Conservation (phyloP, 1,140 invertebrate genomes). For the Grapholita molesta region DNA sequence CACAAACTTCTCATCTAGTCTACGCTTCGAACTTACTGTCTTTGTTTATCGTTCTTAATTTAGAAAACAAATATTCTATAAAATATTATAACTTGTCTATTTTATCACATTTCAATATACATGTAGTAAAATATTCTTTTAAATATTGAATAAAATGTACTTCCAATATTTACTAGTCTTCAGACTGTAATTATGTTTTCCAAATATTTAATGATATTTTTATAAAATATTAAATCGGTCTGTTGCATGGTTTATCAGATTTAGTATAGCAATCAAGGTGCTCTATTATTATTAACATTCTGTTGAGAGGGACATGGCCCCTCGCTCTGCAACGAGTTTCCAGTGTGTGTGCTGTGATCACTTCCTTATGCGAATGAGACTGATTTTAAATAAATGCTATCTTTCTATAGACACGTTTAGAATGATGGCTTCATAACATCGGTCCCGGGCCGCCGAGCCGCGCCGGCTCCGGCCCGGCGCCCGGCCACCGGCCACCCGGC, state of each 20-base stretch:
- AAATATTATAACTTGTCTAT: conserved; percentile 24
- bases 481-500: not conserved
- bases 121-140: conserved; percentile 30
- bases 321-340: conserved; percentile 73
- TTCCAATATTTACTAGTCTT: conserved; percentile 48
- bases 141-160: conserved; percentile 45
- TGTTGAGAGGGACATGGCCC: conserved; percentile 66
- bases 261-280: conserved; percentile 73
- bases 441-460: conserved; percentile 22
- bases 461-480: not conserved
- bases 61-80: conserved; percentile 33
- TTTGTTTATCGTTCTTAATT: conserved; percentile 41
- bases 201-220: conserved; percentile 56
- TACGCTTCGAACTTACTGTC: conserved; percentile 52
- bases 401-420: conserved; percentile 60
- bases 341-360: conserved; percentile 77
- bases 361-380: conserved; percentile 78
- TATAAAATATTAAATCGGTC: conserved; percentile 51
- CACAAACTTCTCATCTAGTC: conserved; percentile 64
- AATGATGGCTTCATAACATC: conserved; percentile 39
- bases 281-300: conserved; percentile 68
- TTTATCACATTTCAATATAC: conserved; percentile 22
- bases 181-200: conserved; percentile 45
- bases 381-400: conserved; percentile 74
- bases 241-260: conserved; percentile 64